phyloP scores from a whole-genome alignment of 1,140 invertebrate genomes.

The Aplysia californica region DNA sequence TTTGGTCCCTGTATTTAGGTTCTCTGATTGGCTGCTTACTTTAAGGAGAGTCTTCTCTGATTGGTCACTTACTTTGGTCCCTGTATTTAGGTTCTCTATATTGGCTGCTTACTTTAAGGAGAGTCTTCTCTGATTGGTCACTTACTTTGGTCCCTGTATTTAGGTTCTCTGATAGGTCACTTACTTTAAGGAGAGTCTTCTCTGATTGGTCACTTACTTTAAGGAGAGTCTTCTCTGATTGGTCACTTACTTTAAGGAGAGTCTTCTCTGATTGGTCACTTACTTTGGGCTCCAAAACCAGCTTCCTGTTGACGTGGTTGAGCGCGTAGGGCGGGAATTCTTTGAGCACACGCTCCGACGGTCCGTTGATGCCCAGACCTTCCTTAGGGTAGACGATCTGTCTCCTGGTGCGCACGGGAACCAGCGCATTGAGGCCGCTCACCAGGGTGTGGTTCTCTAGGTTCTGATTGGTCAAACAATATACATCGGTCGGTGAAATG shows the following conservation, averaged over 20 bases:
- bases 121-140: neutral
- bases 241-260: too few relatives aligned
- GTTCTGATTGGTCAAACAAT: constrained; percentile 38
- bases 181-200: too few relatives aligned
- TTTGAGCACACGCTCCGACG: constrained; percentile 62
- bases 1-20: too few relatives aligned
- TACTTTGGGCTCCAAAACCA: constrained; percentile 67
- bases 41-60: too few relatives aligned
- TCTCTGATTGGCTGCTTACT: too few relatives aligned
- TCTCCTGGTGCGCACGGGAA: constrained; percentile 63
- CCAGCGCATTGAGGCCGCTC: constrained; percentile 61
- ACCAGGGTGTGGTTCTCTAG: constrained; percentile 62
- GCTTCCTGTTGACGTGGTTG: constrained; percentile 67
- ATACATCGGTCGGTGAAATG: neutral
- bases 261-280: neutral
- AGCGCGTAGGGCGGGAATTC: constrained; percentile 59
- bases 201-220: too few relatives aligned
- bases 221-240: too few relatives aligned
- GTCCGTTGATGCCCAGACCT: constrained; percentile 63
- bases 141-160: neutral
- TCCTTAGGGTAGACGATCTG: constrained; percentile 65
- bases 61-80: too few relatives aligned
- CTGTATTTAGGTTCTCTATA: neutral
- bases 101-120: neutral
- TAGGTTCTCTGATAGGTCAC: neutral